phyloP scores from a whole-genome alignment of 2,113 vertebrate species.

The Lepisosteus osseus region DNA sequence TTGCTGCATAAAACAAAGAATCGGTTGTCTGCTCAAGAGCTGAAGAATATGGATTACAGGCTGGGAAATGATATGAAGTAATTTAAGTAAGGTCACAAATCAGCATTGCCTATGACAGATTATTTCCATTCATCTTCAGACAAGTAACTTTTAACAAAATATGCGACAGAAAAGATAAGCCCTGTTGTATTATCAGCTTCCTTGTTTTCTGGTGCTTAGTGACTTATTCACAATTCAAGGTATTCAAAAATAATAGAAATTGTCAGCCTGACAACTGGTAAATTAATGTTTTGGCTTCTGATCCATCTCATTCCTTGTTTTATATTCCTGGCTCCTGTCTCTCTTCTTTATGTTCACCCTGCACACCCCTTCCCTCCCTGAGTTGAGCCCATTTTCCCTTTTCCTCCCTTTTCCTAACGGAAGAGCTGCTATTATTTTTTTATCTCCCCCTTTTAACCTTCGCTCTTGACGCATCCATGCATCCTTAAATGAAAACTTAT shows the following conservation, averaged over 20 bases:
- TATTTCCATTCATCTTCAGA: background rate
- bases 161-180: too few relatives aligned
- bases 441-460: too few relatives aligned
- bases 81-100: background rate
- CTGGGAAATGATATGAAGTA: background rate
- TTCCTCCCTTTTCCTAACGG: background rate
- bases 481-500: too few relatives aligned
- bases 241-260: too few relatives aligned
- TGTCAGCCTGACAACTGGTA: too few relatives aligned
- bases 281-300: too few relatives aligned
- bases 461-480: too few relatives aligned
- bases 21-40: background rate
- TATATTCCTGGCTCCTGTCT: background rate
- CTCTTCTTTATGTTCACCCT: background rate
- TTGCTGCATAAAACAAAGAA: background rate
- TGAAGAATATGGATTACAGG: background rate
- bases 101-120: background rate
- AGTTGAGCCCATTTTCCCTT: constrained; percentile 8
- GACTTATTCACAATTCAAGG: too few relatives aligned
- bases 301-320: too few relatives aligned
- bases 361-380: background rate
- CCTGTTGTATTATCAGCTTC: too few relatives aligned
- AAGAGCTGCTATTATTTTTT: too few relatives aligned
- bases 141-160: background rate
- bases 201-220: too few relatives aligned